Percentiles rank a stretch among this genome's conserved stretches.
Conservation (phyloP, 2,888 invertebrate genomes). For the Conistra vaccinii region DNA sequence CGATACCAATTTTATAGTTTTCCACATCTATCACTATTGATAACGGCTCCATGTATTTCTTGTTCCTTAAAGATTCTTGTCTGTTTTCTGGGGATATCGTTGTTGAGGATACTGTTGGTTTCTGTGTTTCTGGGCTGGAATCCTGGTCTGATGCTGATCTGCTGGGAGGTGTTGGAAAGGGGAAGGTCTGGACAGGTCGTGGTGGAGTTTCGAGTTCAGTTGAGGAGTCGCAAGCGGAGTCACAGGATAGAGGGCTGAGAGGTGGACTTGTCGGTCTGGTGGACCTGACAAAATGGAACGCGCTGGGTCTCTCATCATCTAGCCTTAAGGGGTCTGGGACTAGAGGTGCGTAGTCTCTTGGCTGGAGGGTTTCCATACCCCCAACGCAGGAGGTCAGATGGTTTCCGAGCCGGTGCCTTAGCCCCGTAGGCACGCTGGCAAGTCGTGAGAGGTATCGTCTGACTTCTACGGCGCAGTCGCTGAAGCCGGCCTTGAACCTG, state of each 20-base stretch:
- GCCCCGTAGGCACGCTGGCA: conserved; percentile 91
- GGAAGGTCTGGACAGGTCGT: conserved; percentile 83
- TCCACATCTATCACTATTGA: conserved; percentile 89
- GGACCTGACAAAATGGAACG: conserved; percentile 85
- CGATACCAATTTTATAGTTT: conserved; percentile 87
- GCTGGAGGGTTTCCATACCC: conserved; percentile 86
- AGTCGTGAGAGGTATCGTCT: conserved; percentile 92
- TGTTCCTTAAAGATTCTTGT: conserved; percentile 80
- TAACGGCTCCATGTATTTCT: conserved; percentile 86
- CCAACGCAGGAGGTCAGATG: conserved; percentile 92
- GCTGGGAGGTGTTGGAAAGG: conserved; percentile 91
- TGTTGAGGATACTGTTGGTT: conserved; percentile 89
- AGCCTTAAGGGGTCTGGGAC: conserved; percentile 88
- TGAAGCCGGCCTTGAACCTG: conserved; percentile 96
- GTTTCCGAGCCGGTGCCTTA: conserved; percentile 92
- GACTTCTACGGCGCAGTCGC: conserved; percentile 96
- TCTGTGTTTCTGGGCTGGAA: conserved; percentile 88
- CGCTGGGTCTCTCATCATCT: conserved; percentile 86
- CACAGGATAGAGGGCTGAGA: conserved; percentile 93
- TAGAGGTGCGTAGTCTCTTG: conserved; percentile 89
- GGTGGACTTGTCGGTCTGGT: conserved; percentile 92
- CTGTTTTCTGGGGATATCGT: conserved; percentile 87
- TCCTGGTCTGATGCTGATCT: conserved; percentile 90
- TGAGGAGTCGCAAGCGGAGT: conserved; percentile 92
- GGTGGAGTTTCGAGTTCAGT: conserved; percentile 90